Conservation (phyloP, 2,113 vertebrate species). For the Rhynchomys soricoides region DNA sequence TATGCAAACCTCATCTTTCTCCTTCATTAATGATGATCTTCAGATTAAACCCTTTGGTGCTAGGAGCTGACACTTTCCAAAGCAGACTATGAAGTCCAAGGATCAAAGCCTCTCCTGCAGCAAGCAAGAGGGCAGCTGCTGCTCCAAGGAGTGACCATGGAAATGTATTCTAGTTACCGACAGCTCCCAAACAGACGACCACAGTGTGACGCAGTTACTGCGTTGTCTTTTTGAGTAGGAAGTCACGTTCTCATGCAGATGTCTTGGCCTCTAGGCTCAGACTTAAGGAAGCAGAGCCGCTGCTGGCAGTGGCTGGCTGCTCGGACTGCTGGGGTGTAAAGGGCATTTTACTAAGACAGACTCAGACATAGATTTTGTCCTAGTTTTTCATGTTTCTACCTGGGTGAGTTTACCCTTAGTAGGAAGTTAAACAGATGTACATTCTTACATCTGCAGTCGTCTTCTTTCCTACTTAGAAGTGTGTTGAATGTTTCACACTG, state of each 20-base stretch:
- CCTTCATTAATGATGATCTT: conserved; percentile 85
- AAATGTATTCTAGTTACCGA: conserved; percentile 64
- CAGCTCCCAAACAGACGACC: conserved; percentile 81
- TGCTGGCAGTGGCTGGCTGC: conserved; percentile 86
- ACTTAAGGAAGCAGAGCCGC: conserved; percentile 69
- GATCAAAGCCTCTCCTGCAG: not conserved
- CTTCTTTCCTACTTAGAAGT: conserved; percentile 74
- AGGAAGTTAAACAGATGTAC: conserved; percentile 72
- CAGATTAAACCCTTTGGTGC: conserved; percentile 87
- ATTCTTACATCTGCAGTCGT: conserved; percentile 55
- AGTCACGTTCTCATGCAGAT: conserved; percentile 74
- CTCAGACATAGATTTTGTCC: conserved; percentile 70
- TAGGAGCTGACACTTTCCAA: conserved; percentile 82
- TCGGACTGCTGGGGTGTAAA: conserved; percentile 76
- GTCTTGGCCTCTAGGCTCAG: conserved; percentile 83
- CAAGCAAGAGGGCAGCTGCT: not conserved
- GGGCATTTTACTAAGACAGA: conserved; percentile 85
- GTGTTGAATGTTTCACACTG: conserved; percentile 71
- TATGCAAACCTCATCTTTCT: conserved; percentile 84
- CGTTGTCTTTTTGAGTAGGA: conserved; percentile 69
- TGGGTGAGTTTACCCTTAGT: conserved; percentile 74
- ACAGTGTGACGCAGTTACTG: conserved; percentile 65
- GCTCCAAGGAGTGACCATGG: conserved; percentile 77
- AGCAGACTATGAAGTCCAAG: conserved; percentile 65
- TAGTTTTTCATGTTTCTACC: conserved; percentile 73